Conservation (phyloP, 1,140 invertebrate species). For the Onthophagus taurus region DNA sequence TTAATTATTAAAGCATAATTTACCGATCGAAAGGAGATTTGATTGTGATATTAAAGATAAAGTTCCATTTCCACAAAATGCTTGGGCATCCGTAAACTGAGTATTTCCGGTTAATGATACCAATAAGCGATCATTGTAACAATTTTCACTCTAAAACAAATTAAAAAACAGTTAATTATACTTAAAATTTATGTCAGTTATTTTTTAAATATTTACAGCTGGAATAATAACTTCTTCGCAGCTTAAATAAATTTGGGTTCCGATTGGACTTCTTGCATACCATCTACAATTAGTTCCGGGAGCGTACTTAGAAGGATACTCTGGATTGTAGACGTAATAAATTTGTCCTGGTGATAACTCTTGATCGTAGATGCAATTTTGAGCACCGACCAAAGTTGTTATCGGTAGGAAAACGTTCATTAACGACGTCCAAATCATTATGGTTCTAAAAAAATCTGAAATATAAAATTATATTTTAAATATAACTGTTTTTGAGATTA, state of each 20-base stretch:
- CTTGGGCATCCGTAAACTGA: constrained; percentile 35
- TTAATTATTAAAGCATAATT: not conserved
- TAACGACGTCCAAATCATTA: no score
- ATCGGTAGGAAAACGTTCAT: no score
- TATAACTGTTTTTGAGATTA: no score
- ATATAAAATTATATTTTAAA: no score
- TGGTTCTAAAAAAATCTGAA: no score
- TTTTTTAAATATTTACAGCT: no score
- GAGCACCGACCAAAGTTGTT: constrained; percentile 18
- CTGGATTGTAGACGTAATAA: constrained; percentile 41
- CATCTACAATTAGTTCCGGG: constrained; percentile 40
- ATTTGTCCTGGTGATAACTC: constrained; percentile 30
- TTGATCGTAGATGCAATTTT: constrained; percentile 25
- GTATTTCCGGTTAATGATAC: constrained; percentile 42
- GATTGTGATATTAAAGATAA: constrained; percentile 39
- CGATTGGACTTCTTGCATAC: constrained; percentile 38
- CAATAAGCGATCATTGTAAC: constrained; percentile 39
- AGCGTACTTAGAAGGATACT: constrained; percentile 41
- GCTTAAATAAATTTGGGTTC: constrained; percentile 33
- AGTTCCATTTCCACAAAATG: constrained; percentile 44
- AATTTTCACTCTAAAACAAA: constrained; percentile 37
- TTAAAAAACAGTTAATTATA: no score
- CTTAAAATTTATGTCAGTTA: no score
- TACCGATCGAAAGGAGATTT: constrained; percentile 38
- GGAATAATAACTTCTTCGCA: no score